A percentile compares a stretch with the other conserved stretches of the same genome.
Evolutionary conservation across 1,140 invertebrate species (phyloP).

Genomic region (Thaumetopoea pityocampa): DNA sequence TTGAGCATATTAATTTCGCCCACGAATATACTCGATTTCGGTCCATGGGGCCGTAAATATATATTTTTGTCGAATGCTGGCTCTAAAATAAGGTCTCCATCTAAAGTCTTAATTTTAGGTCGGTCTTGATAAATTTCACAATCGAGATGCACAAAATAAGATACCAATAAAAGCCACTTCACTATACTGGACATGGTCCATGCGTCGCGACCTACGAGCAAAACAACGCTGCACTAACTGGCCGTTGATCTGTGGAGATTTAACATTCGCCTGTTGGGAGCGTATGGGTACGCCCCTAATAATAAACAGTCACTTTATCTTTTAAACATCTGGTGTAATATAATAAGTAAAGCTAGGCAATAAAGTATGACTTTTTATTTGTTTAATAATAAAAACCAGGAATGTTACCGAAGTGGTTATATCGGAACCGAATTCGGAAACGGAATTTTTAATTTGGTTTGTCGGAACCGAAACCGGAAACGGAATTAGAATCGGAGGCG

Average conservation of each 20-base stretch:
- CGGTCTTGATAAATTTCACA: conserved; percentile 63
- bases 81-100: conserved; percentile 81
- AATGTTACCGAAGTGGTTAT: too few relatives aligned
- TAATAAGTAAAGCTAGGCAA: too few relatives aligned
- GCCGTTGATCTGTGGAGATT: too few relatives aligned
- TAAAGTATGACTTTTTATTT: too few relatives aligned
- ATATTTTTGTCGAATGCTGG: conserved; percentile 80
- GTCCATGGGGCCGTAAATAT: conserved; percentile 78
- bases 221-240: neutral
- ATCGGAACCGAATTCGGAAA: too few relatives aligned
- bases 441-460: too few relatives aligned
- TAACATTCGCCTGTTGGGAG: too few relatives aligned
- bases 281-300: conserved; percentile 3
- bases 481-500: too few relatives aligned
- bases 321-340: too few relatives aligned
- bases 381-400: too few relatives aligned
- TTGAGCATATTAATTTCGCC: conserved; percentile 77
- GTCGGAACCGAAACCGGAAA: too few relatives aligned
- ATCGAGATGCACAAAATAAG: conserved; percentile 29
- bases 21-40: conserved; percentile 77
- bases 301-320: neutral
- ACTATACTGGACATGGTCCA: conserved; percentile 39
- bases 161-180: conserved; percentile 26
- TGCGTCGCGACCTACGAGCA: conserved; percentile 5
- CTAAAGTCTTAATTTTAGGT: conserved; percentile 78